These are phyloP conservation scores for Lindbergichthys nudifrons DNA, from an alignment of 2,797 vertebrate genomes.

Conservation along the genomic window DNA sequence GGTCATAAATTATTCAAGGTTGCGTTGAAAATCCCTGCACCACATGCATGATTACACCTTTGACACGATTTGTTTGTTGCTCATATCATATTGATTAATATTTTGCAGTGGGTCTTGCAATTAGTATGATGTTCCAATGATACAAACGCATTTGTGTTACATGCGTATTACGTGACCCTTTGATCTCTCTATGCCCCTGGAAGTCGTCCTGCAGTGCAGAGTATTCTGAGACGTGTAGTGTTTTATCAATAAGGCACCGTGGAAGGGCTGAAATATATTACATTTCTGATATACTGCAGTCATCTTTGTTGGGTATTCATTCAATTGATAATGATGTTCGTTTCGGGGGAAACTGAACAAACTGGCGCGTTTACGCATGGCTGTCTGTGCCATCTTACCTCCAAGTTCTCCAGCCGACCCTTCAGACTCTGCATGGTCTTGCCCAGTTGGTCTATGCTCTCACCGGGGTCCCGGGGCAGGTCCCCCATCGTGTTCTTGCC, in stretches of 20 bases:
- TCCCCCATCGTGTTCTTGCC: conserved; percentile 96
- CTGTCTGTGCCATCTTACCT: conserved; percentile 83
- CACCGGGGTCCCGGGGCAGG: conserved; percentile 91
- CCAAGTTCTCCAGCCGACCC: conserved; percentile 93
- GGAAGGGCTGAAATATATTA: neutral
- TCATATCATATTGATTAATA: conserved; percentile 34
- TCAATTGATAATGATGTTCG: neutral
- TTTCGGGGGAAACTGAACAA: neutral
- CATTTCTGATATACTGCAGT: neutral
- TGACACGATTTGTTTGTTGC: conserved; percentile 29
- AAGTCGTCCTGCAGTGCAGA: conserved; percentile 21
- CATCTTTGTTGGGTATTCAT: neutral
- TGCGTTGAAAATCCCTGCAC: conserved; percentile 55
- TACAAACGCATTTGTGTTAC: conserved; percentile 33
- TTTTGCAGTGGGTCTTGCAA: neutral
- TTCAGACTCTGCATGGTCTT: conserved; percentile 96
- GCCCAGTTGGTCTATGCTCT: conserved; percentile 93
- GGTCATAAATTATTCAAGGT: conserved; percentile 62
- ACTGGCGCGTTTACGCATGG: conserved; percentile 32
- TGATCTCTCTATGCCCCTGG: conserved; percentile 48
- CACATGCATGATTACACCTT: conserved; percentile 50
- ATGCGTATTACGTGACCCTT: conserved; percentile 53
- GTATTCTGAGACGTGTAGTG: neutral
- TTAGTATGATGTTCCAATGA: neutral
- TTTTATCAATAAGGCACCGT: neutral